phyloP scores from a whole-genome alignment of 2,113 vertebrate species.

The Epinephelus lanceolatus region DNA sequence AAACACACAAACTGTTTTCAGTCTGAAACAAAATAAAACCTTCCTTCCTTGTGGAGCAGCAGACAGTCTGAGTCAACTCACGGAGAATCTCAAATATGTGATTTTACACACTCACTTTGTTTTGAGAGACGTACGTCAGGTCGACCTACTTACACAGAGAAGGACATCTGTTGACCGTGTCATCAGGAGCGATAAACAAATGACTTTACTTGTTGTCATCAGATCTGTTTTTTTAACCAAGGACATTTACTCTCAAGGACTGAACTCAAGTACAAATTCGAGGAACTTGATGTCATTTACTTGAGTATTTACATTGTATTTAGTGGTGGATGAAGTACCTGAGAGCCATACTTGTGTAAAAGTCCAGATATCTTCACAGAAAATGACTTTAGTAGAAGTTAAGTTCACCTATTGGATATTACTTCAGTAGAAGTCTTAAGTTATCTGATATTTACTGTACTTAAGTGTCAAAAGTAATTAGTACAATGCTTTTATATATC shows the following conservation, averaged over 20 bases:
- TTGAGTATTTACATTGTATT: too few relatives aligned
- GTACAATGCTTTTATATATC: too few relatives aligned
- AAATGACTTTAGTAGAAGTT: too few relatives aligned
- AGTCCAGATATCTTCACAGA: too few relatives aligned
- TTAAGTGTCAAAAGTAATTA: too few relatives aligned
- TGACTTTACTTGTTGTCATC: too few relatives aligned
- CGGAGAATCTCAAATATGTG: conserved; percentile 38
- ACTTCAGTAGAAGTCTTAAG: too few relatives aligned
- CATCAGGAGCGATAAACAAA: neutral
- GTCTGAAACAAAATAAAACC: conserved; percentile 9
- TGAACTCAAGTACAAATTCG: neutral
- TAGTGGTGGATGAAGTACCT: too few relatives aligned
- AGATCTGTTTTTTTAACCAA: neutral
- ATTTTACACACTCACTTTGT: conserved; percentile 46
- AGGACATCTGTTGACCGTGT: neutral
- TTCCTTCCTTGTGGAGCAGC: conserved; percentile 1
- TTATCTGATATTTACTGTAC: too few relatives aligned
- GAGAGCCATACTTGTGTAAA: too few relatives aligned
- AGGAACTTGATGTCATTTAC: neutral
- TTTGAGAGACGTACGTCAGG: conserved; percentile 3
- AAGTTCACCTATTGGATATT: too few relatives aligned
- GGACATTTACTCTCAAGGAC: neutral
- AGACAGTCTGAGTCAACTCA: conserved; percentile 24
- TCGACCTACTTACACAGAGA: conserved; percentile 8
- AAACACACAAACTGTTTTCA: conserved; percentile 7